These are phyloP conservation scores for Clarias gariepinus DNA, from an alignment of 2,113 vertebrate genomes.

Conservation along the genomic window DNA sequence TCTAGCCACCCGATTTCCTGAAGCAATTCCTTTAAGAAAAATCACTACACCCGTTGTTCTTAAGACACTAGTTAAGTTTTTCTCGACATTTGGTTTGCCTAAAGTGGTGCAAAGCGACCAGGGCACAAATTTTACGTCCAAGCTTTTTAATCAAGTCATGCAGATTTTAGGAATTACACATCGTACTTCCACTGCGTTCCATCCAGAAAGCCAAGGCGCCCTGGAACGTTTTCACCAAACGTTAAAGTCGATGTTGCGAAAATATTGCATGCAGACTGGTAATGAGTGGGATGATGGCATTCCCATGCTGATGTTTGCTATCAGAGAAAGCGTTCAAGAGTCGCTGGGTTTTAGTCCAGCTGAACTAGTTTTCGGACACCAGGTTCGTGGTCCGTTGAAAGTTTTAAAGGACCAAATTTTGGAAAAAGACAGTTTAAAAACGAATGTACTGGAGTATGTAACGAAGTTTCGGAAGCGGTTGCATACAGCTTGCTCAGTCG, in stretches of 20 bases:
- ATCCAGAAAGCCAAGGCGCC: neutral
- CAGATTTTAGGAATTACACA: neutral
- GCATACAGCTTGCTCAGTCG: neutral
- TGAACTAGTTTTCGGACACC: neutral
- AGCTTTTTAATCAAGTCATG: neutral
- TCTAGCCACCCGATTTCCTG: conserved; percentile 15
- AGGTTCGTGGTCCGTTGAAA: neutral
- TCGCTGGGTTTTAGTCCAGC: neutral
- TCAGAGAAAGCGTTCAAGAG: neutral
- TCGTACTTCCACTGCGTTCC: neutral
- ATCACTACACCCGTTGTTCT: neutral
- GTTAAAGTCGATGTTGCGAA: neutral
- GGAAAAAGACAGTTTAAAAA: too few relatives aligned
- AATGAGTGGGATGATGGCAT: neutral
- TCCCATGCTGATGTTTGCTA: neutral
- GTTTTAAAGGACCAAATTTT: neutral
- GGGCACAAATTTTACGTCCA: neutral
- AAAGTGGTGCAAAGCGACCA: neutral
- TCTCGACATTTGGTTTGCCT: neutral
- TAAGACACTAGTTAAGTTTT: neutral
- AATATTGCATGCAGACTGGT: neutral
- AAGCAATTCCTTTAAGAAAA: conserved; percentile 6
- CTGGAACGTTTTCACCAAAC: neutral
- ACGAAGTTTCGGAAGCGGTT: neutral
- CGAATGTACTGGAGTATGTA: neutral